Percentiles rank a stretch among this genome's conserved stretches.
Conservation (phyloP, 2,113 vertebrate species). For the Thymallus thymallus region DNA sequence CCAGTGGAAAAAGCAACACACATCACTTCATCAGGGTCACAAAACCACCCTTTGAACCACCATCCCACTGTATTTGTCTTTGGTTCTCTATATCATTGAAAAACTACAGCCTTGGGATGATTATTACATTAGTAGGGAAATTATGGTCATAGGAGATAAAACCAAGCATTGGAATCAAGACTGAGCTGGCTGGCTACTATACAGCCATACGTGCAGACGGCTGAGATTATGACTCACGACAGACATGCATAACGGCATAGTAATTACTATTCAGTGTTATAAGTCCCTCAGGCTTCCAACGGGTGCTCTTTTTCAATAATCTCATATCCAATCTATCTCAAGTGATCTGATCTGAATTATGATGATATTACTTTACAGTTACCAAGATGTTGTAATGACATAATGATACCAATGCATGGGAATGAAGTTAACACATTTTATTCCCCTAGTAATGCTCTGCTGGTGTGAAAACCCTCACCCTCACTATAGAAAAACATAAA, state of each 20-base stretch:
- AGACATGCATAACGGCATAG: not conserved
- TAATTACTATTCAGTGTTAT: constrained; percentile 20
- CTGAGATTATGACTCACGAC: not conserved
- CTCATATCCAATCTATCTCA: not conserved
- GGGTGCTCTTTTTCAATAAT: not conserved
- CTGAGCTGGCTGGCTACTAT: not conserved
- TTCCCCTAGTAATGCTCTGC: not conserved
- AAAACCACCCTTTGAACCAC: constrained; percentile 11
- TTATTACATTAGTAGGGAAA: constrained; percentile 35
- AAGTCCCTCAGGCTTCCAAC: not conserved
- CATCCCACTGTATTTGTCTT: constrained; percentile 28
- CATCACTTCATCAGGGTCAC: constrained; percentile 33
- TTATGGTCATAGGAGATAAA: constrained; percentile 26
- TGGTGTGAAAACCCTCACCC: not conserved
- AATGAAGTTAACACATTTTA: not conserved
- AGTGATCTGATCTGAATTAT: not conserved
- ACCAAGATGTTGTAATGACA: not conserved
- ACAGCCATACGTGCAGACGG: constrained; percentile 6
- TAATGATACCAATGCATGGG: not conserved
- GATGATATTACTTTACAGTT: not conserved
- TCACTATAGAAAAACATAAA: not conserved
- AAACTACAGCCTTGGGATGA: constrained; percentile 16
- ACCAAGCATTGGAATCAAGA: constrained; percentile 19
- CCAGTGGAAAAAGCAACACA: constrained; percentile 30
- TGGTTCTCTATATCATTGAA: not conserved